Base-by-base conservation (phyloP, 1,140 invertebrate species). In the Stegodyphus dumicola region DNA sequence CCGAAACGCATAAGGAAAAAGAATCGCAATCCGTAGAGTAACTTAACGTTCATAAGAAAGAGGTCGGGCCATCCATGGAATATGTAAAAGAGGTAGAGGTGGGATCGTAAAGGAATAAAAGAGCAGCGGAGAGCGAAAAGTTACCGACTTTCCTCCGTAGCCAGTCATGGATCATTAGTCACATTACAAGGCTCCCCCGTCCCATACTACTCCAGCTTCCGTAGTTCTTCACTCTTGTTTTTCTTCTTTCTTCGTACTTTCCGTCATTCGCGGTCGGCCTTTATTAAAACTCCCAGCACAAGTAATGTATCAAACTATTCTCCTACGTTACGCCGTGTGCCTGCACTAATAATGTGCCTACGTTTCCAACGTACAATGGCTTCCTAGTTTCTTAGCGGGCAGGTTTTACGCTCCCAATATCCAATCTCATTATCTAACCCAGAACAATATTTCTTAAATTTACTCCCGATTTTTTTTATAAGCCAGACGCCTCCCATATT, bases 51-150 rank as follows among this genome's bases (percentile, higher is more conserved):
- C 80, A 75, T 67, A 85, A 83, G 80, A 83, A 83, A 83, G 70
- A 17, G 78, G 70, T 66, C 33, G 73, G 65, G 60, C 78, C 67
- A 81, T 81, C 78, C 78, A 65, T 73, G 78, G 52, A 73, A 77
- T 85, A 85, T 85, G 81, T 85, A 85, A 67, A 85, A 76, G 81
- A 85, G 81, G 73, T 77, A 60, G 80, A 83, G 70, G 70, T 81
- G 51, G 78, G 78, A 64, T 81, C 78, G 78, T 81, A 73, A 73
- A 81, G 78, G 69, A 81, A 81, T 81, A 81, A 81, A 81, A 81
- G 78, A 60, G 69, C 70, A 73, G 69, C 78, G 49, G 48, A 67
- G 49, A 73, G 56, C 78, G 18, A 33, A 54, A 67, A 66, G 60
- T 77, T 77, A 77, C 77, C 77, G 67, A 60, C 60, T 83, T 83